Evolutionary conservation across 2,797 vertebrate genomes (phyloP).

Genomic region (Prunella strophiata): DNA sequence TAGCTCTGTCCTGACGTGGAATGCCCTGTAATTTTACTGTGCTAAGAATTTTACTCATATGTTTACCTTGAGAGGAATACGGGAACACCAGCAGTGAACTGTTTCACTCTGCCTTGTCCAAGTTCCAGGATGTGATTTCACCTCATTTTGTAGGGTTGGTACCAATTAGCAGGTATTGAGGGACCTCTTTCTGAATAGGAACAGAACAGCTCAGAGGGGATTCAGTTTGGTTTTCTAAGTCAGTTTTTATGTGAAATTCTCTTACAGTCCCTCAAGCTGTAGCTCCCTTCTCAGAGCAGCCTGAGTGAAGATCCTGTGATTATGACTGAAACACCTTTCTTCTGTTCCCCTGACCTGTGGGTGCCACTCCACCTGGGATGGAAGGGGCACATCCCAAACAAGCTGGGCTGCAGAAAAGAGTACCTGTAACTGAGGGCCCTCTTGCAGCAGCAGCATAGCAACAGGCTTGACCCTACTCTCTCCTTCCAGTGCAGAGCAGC

Average conservation of each 20-base stretch:
- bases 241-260: background rate
- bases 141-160: background rate
- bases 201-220: background rate
- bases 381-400: background rate
- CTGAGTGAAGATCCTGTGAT: background rate
- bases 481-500: background rate
- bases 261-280: background rate
- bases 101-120: background rate
- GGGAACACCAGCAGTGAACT: background rate
- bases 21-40: background rate
- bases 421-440: rapidly evolving
- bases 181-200: background rate
- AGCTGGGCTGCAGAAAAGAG: background rate
- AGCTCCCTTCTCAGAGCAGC: background rate
- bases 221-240: background rate
- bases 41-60: background rate
- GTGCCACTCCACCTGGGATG: background rate
- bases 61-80: background rate
- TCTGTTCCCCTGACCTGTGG: background rate
- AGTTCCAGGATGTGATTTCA: conserved; percentile 28
- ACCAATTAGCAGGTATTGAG: background rate
- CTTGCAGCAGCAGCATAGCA: background rate
- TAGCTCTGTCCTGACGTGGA: conserved; percentile 1
- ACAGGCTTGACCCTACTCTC: background rate
- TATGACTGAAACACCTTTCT: background rate